These are phyloP conservation scores for Nymphalis polychloros DNA, from an alignment of 2,888 invertebrate species.

Conservation along the genomic window DNA sequence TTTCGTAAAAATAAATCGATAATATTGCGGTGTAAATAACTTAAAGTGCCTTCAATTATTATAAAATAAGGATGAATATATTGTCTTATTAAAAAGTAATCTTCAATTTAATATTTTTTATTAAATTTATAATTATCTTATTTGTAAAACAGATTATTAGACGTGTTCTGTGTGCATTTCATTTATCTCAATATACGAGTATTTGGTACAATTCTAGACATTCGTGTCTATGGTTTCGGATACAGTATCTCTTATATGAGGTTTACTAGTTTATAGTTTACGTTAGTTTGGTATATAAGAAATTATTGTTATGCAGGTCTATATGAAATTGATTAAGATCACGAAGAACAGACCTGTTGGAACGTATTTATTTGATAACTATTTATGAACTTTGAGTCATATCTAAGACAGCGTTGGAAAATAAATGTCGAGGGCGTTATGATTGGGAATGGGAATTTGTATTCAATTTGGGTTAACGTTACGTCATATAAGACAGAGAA, in stretches of 20 bases:
- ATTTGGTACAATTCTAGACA: too few relatives aligned
- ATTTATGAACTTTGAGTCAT: not conserved
- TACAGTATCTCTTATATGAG: not conserved
- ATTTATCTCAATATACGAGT: too few relatives aligned
- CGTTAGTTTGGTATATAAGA: not conserved
- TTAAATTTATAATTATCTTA: too few relatives aligned
- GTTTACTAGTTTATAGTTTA: not conserved
- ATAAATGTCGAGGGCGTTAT: not conserved
- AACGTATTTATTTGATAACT: not conserved
- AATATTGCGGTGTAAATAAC: too few relatives aligned
- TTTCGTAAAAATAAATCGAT: too few relatives aligned
- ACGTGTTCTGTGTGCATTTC: too few relatives aligned
- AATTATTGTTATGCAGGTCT: not conserved
- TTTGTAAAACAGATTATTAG: too few relatives aligned
- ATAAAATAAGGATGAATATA: too few relatives aligned
- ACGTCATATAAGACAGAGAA: not conserved
- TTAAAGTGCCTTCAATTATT: too few relatives aligned
- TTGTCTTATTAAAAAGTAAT: too few relatives aligned
- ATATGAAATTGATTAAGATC: slow-evolving; percentile 7
- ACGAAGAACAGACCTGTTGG: not conserved
- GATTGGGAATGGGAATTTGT: not conserved
- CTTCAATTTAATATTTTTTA: too few relatives aligned
- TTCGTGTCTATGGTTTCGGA: not conserved
- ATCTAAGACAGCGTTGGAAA: not conserved
- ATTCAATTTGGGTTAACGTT: slow-evolving; percentile 1